Base-by-base conservation (phyloP, 2,797 vertebrate species). In the Xenentodon cancila region DNA sequence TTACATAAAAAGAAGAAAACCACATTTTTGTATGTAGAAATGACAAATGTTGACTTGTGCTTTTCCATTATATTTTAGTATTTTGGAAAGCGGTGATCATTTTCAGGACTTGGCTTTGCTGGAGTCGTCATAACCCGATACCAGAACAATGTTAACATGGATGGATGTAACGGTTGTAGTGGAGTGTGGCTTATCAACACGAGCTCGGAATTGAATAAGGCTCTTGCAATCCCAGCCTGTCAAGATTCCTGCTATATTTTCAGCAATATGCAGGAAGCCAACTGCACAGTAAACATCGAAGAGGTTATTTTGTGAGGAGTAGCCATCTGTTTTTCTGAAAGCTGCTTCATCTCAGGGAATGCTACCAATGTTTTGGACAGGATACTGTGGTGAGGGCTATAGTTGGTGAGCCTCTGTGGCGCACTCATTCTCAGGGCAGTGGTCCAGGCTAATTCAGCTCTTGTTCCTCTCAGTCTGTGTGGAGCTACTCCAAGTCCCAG, bases 331-430 rank as follows among this genome's bases (percentile, higher is more conserved):
- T 73, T 70, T 68, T 79, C 77, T 70, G 55, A 61, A 84, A 67
- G 81, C 60, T 53, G 42, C 68, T 69, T 78, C 77, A 75, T 64
- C 65, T 82, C 59, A 37, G 71, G 57, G 73, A 86, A 72, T 50
- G 57, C 64, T 64, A 82, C 81, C 73, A 61, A 68, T 73, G 68
- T 77, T 82, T 88, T 74, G 74, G 79, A 88, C 74, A 77, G 87
- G 79, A 91, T 86, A 42, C 78, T 80, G 77, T 65, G 76, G 74
- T 84, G 76, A 53, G 17, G 54, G 82, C 73, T 81, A 63, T 81
- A 80, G 79, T 75, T 78, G 88, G 74, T 86, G 69, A 74, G 67
- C 64, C 65, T 56, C 79, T 49, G 74, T 65, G 59, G 73, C 75
- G 80, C 9, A 52, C 59, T 76, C 51, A 37, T 77, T 84, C 77